These are phyloP conservation scores for Rhinoraja longicauda DNA, from an alignment of 2,797 vertebrate genomes.

Conservation along the genomic window DNA sequence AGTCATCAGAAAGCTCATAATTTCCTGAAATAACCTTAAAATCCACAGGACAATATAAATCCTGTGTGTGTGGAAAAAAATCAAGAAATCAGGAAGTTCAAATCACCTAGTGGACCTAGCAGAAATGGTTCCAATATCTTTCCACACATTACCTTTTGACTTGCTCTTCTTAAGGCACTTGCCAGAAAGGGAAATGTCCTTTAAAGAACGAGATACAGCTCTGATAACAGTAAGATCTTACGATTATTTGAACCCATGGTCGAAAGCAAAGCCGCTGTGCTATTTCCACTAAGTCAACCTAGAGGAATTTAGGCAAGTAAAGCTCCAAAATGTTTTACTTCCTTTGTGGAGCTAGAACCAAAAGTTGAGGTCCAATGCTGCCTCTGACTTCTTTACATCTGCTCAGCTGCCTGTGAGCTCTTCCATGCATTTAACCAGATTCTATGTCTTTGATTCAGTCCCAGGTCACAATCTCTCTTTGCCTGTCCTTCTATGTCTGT, in stretches of 20 bases:
- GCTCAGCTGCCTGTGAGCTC: neutral
- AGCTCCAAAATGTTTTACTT: neutral
- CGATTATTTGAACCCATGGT: neutral
- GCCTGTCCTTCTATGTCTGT: neutral
- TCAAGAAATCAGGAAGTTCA: neutral
- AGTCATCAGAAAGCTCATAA: no score
- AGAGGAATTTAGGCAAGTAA: neutral
- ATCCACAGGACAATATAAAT: no score
- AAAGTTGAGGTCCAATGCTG: neutral
- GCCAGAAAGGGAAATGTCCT: no score
- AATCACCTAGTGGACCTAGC: neutral
- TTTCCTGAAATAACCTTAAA: no score
- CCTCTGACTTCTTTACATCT: neutral
- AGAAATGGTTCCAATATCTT: no score
- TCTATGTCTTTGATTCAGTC: neutral
- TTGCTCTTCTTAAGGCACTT: no score
- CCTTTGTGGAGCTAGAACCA: neutral
- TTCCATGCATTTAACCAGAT: no score
- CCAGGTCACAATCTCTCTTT: neutral
- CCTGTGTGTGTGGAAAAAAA: no score
- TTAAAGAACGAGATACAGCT: neutral
- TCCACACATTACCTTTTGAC: no score
- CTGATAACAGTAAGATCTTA: neutral
- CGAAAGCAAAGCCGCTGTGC: neutral
- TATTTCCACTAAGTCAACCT: neutral